Conservation (phyloP, 2,888 invertebrate genomes). For the Leptopilina myrica region DNA sequence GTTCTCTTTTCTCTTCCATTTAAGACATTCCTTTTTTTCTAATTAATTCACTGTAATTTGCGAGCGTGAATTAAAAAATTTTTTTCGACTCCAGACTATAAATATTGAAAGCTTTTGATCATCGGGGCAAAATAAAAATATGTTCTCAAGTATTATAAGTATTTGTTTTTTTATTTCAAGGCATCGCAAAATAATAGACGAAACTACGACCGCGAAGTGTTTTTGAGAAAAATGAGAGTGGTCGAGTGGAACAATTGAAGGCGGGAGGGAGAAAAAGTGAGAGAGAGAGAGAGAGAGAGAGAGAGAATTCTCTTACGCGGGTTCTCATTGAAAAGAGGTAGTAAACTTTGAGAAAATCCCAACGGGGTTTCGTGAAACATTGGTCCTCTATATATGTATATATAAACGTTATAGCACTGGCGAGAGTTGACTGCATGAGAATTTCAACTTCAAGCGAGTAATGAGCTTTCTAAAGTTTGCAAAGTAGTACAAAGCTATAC, state of each 20-base stretch:
- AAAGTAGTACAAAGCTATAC: slow-evolving; percentile 36
- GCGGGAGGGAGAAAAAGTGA: background rate
- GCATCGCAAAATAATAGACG: background rate
- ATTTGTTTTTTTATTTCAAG: slow-evolving; percentile 8
- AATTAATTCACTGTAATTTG: background rate
- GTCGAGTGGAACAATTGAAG: slow-evolving; percentile 18
- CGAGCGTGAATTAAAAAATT: background rate
- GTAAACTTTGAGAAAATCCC: slow-evolving; percentile 36
- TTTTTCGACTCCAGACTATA: background rate
- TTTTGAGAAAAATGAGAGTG: slow-evolving; percentile 18
- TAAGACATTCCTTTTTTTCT: too few species aligned
- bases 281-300: too few species aligned
- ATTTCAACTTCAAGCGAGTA: slow-evolving; percentile 26
- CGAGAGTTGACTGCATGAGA: slow-evolving; percentile 32
- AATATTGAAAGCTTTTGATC: background rate
- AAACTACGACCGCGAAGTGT: background rate
- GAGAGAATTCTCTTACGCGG: background rate
- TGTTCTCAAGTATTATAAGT: background rate
- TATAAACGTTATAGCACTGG: too few species aligned
- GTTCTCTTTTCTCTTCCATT: too few species aligned
- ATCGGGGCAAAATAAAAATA: background rate
- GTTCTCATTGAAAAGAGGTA: slow-evolving; percentile 23
- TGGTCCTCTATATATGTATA: background rate
- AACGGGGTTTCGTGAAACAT: slow-evolving; percentile 12
- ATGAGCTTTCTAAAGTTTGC: slow-evolving; percentile 33